Conservation (phyloP, 2,888 invertebrate genomes). For the Lithophane ornitopus region DNA sequence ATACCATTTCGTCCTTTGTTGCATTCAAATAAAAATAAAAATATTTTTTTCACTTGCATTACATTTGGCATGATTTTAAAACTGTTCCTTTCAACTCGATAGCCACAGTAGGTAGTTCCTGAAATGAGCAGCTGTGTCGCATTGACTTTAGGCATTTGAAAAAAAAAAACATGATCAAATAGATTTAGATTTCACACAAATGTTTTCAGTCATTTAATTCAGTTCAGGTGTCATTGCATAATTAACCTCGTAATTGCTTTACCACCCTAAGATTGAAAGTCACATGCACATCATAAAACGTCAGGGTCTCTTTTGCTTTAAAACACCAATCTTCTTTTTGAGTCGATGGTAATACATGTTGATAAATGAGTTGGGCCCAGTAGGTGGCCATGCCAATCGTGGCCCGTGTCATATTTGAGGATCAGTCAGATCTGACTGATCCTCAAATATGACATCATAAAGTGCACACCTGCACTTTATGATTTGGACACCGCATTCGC, state of each 20-base stretch:
- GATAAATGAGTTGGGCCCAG: neutral
- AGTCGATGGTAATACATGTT: neutral
- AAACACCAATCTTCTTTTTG: neutral
- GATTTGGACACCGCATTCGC: neutral
- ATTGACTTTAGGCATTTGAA: neutral
- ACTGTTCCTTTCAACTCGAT: neutral
- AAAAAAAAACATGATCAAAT: neutral
- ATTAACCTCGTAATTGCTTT: neutral
- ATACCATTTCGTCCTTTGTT: neutral
- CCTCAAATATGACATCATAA: no score
- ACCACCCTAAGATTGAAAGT: neutral
- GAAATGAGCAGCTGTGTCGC: neutral
- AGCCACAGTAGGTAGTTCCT: neutral
- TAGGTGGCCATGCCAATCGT: neutral
- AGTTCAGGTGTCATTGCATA: no score
- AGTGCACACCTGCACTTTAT: no score
- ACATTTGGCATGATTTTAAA: neutral
- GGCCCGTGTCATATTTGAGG: neutral
- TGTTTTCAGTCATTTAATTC: neutral
- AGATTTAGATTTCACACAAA: neutral
- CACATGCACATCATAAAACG: neutral
- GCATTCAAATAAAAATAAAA: neutral
- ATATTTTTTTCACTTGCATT: neutral
- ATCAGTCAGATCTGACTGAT: no score
- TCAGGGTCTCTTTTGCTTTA: neutral